These are phyloP conservation scores for Micromussa lordhowensis DNA, from an alignment of 92 coral and sea anemone genomes.

Conservation along the genomic window DNA sequence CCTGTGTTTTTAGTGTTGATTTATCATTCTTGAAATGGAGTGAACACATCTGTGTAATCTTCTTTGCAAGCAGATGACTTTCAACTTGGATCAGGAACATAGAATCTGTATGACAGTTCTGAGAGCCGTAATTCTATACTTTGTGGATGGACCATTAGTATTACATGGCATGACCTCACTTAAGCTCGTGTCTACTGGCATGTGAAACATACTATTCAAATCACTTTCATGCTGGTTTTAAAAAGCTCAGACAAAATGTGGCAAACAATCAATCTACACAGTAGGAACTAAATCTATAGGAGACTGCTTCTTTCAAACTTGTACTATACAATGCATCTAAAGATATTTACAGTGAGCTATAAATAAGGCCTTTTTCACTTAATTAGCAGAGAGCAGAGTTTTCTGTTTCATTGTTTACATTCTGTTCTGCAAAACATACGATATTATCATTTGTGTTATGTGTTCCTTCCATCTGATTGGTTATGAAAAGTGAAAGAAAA, in stretches of 20 bases:
- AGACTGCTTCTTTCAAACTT: not conserved
- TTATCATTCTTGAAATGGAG: not conserved
- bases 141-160: not conserved
- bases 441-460: not conserved
- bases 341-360: not conserved
- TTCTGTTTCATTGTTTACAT: not conserved
- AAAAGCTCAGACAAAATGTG: not conserved
- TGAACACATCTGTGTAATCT: not conserved
- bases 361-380: not conserved
- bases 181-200: not conserved
- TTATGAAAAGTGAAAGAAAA: not conserved
- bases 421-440: not conserved
- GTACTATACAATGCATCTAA: not conserved
- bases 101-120: not conserved
- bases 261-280: not conserved
- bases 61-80: not conserved
- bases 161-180: slow-evolving; percentile 4
- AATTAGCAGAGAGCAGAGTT: not conserved
- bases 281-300: not conserved
- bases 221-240: not conserved
- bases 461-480: not conserved
- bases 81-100: not conserved
- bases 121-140: not conserved
- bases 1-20: not conserved
- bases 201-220: not conserved